phyloP scores from a whole-genome alignment of 1,140 invertebrate genomes.

The Drosophila nigrodunni region DNA sequence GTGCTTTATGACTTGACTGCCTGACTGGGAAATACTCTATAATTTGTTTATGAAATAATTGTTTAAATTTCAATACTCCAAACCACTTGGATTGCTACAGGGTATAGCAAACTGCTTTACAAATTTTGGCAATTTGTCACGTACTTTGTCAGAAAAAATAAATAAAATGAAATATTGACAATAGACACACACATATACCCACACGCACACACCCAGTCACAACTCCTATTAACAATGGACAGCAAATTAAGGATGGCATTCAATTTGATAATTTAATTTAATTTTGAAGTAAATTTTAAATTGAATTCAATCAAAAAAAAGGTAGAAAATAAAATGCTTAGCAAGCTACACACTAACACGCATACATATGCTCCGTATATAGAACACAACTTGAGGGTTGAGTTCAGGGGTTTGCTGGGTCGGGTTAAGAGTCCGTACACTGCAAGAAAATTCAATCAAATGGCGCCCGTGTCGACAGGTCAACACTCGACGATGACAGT shows the following conservation, averaged over 20 bases:
- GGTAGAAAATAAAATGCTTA: neutral
- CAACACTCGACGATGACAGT: conserved; percentile 31
- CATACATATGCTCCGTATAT: neutral
- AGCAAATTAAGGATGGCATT: conserved; percentile 69
- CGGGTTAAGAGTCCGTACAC: conserved; percentile 19
- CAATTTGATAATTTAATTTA: conserved; percentile 75
- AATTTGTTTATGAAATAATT: too few species aligned
- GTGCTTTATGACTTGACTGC: neutral
- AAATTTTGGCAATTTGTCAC: conserved; percentile 64
- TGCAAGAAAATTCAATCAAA: conserved; percentile 54
- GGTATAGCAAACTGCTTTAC: conserved; percentile 49
- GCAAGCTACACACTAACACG: neutral
- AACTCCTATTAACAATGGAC: conserved; percentile 42
- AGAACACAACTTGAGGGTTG: neutral
- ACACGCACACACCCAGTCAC: neutral
- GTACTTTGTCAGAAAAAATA: conserved; percentile 34
- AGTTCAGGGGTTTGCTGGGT: neutral
- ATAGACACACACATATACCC: conserved; percentile 16
- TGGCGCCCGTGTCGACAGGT: conserved; percentile 31
- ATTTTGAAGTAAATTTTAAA: conserved; percentile 62
- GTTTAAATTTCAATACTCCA: too few species aligned
- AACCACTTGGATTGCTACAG: neutral
- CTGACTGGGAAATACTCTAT: too few species aligned
- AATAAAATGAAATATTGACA: conserved; percentile 28
- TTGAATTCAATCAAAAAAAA: conserved; percentile 29